Evolutionary conservation across 2,888 invertebrate genomes (phyloP), one percentile per base, ranked within the genome.

Genomic region (Icerya purchasi): DNA sequence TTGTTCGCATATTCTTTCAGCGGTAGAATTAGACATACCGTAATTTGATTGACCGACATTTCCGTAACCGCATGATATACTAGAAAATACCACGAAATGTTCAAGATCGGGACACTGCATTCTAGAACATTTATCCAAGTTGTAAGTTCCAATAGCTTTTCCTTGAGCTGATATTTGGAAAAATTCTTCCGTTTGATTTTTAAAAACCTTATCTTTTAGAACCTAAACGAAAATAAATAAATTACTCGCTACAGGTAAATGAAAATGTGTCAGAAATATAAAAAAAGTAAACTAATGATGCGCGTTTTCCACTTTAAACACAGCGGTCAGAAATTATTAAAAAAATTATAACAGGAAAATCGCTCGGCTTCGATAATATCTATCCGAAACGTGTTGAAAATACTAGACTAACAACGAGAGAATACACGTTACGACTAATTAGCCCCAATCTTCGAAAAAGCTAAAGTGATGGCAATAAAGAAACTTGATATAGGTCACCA

Each of bases 51-150:
- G 63, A 1, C 63, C 63, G 14, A 56, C 36, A 57, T 62, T 63
- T 2, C 63, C 63, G 18, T 60, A 50, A 3, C 63, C 63, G 24
- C 62, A 58, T 10, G 63, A 55, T 18, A 63, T 59, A 1, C 62
- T 62, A 1, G 63, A 63, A 54, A 63, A 63, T 10, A 62, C 60
- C 1, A 63, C 63, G n/a, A 63, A 63, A 51, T 63, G 57, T 10
- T 61, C 60, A 23, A 62, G 55, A 23, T 56, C 53, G 1, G 54
- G 54, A 21, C 59, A 58, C 22, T 53, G 24, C 1, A 20, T 51
- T 36, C 59, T 53, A 1, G 61, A 61, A 1, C 57, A 54, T 59
- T 56, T 36, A 24, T 63, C 62, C 49, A 63, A 57, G 60, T 62
- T 55, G 24, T 55, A 54, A 5, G 63, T 63, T 10, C 62, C 60